These are phyloP conservation scores for Xenentodon cancila DNA, from an alignment of 2,797 vertebrate genomes.

Conservation along the genomic window DNA sequence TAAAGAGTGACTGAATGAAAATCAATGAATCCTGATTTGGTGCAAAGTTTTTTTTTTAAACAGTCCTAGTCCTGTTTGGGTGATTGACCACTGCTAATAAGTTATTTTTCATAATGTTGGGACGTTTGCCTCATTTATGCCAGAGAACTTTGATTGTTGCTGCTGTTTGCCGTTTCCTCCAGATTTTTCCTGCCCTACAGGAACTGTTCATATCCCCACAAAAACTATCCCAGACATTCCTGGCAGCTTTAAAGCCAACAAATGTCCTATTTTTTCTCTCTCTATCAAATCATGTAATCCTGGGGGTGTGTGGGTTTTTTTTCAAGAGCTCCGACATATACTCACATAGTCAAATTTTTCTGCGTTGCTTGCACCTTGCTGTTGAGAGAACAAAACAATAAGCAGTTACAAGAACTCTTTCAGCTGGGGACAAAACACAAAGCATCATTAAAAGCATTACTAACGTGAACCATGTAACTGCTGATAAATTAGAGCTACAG, in stretches of 20 bases:
- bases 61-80: no score
- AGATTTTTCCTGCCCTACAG: not conserved
- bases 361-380: constrained; percentile 95
- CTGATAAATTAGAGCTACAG: constrained; percentile 46
- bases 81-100: no score
- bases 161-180: not conserved
- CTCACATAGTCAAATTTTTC: constrained; percentile 99
- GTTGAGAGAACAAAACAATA: constrained; percentile 50
- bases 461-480: constrained; percentile 35
- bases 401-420: constrained; percentile 31
- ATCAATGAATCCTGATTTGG: no score
- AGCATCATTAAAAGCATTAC: constrained; percentile 39
- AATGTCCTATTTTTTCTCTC: no score
- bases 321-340: constrained; percentile 42
- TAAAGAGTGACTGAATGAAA: no score
- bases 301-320: no score
- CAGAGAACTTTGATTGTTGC: not conserved
- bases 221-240: no score
- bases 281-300: no score
- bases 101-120: no score
- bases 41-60: no score
- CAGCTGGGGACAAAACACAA: constrained; percentile 22
- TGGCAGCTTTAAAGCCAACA: no score
- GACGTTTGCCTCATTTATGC: no score
- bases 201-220: not conserved